Evolutionary conservation across 2,113 vertebrate genomes (phyloP), one percentile per base, ranked within the genome.

Genomic region (Zosterops borbonicus): DNA sequence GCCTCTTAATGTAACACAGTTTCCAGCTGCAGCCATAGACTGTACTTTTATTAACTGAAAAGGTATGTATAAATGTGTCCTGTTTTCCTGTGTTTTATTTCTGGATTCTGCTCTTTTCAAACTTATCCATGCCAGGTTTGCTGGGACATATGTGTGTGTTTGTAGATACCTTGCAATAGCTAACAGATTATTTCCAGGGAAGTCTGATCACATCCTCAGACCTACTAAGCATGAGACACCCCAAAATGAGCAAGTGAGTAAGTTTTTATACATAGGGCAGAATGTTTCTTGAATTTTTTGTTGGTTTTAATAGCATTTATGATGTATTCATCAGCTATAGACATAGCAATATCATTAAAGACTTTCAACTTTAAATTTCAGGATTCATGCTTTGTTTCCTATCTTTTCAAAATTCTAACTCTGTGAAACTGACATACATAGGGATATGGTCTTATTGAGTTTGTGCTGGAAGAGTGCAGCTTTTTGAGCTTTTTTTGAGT

Each of bases 21-120:
- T 94, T 92, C 85, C 76, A 92, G 53, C 46, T 93, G 52, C 67
- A 91, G 29, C 14, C 5, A 3, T 39, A 60, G 56, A 47, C 58
- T 83, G 20, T 21, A n/a, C 58, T 92, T 85, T 68, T 78, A 41
- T 89, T 92, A 81, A 71, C 35, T 71, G 60, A 25, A 25, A 78
- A 83, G 31, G 22, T 68, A 31, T 12, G 4, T 64, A 60, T 64
- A 64, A 53, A 60, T 2, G 5, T 33, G 33, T 50, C 39, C 39
- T 67, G 22, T 80, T 83, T 56, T 83, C 2, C 64, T 67, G 10
- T 60, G 20, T n/a, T 90, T 86, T 83, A 22, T 31, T 62, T 64
- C 77, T 84, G 49, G 42, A 53, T 75, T 12, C 33, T 80, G 16
- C 29, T 83, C 24, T 59, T 76, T 86, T 80, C 71, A 88, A 49